Evolutionary conservation across 2,797 vertebrate genomes (phyloP), one percentile per base, ranked within the genome.

Genomic region (Anabas testudineus): DNA sequence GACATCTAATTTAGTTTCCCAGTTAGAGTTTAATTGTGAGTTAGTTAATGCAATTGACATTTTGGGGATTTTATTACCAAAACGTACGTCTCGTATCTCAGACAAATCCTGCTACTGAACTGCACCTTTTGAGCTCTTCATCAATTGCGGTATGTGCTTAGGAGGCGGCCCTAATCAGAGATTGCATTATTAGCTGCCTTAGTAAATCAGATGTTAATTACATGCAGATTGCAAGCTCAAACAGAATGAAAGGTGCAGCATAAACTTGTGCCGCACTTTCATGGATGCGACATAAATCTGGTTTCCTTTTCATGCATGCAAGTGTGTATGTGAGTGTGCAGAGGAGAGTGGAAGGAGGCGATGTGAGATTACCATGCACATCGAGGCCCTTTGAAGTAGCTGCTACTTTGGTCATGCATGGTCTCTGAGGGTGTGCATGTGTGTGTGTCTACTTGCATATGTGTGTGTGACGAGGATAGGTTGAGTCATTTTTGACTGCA

Each of bases 161-260:
- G 56, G 70, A 84, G 66, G 69, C 48, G 19, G 70, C 67, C 64
- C 43, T 57, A 49, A 74, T 76, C 74, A 18, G 77, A 82, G 78
- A 86, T 85, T 87, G 81, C 67, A 76, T 86, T 89, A 85, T 83
- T 84, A 88, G 78, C 71, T 34, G 79, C 74, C 42, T 73, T 26
- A 16, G 61, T 75, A 64, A 87, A 86, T 86, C 84, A 81, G 55
- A 85, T 78, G 73, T 75, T 89, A 90, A 89, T 91, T 86, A 81
- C 78, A 86, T 73, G 81, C 70, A 86, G 84, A 88, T 84, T 86
- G 75, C 4, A 14, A 79, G 76, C 34, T 81, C 58, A 42, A 78
- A 78, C 26, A 34, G 58, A 83, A 78, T 66, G 47, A 65, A 74
- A 65, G 48, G 67, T 58, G 67, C 36, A 2, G 59, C 18, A 4